phyloP scores from a whole-genome alignment of 1,140 invertebrate species.

The Bombus waltoni region DNA sequence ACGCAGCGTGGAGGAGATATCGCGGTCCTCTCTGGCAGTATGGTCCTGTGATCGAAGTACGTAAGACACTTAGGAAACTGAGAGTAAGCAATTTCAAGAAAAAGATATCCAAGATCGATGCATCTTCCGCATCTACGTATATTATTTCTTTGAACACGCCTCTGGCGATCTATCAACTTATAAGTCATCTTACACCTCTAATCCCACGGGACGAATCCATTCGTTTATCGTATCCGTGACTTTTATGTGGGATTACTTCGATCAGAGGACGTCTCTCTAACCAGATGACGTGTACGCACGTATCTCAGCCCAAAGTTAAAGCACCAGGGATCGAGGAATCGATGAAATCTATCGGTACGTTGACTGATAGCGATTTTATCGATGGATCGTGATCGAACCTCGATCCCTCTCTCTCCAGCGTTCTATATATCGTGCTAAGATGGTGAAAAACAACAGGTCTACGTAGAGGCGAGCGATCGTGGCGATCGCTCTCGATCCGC shows the following conservation, averaged over 20 bases:
- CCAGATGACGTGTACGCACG: slow-evolving; percentile 15
- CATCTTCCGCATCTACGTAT: background rate
- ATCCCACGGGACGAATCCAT: background rate
- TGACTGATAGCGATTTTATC: background rate
- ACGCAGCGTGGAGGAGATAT: slow-evolving; percentile 52
- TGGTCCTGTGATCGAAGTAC: slow-evolving; percentile 11
- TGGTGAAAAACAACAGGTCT: slow-evolving; percentile 39
- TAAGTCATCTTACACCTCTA: background rate
- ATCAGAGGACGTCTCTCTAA: background rate
- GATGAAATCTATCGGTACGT: background rate
- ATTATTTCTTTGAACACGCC: background rate
- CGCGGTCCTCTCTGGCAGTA: slow-evolving; percentile 20
- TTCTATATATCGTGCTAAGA: slow-evolving; percentile 47
- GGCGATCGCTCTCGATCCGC: background rate
- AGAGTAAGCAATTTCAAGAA: too few relatives aligned
- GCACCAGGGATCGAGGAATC: slow-evolving; percentile 10
- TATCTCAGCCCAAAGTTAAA: slow-evolving; percentile 35
- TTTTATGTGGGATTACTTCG: slow-evolving; percentile 10
- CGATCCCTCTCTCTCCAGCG: slow-evolving; percentile 34
- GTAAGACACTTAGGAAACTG: background rate
- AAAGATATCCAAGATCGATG: background rate
- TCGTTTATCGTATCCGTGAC: too few relatives aligned
- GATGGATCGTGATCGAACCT: slow-evolving; percentile 21
- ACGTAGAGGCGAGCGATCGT: slow-evolving; percentile 37
- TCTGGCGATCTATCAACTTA: background rate